Evolutionary conservation across 2,797 vertebrate genomes (phyloP), one percentile per base, ranked within the genome.

Genomic region (Acanthopagrus latus): DNA sequence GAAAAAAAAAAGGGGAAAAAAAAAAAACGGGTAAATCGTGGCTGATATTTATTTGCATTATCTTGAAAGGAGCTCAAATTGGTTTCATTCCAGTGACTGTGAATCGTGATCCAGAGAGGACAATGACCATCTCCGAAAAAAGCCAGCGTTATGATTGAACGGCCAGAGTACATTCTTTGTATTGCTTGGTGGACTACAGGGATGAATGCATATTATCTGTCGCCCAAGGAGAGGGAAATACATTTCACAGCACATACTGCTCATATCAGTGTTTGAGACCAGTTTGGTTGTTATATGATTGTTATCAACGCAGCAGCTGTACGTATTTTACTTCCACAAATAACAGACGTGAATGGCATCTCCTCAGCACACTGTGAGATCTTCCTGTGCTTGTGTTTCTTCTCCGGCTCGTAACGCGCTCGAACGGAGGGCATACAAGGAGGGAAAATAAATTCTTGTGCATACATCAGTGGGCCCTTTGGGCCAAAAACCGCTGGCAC

Each of bases 1-100:
- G 33, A 33, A 69, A 71, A 67, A 64, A 74, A 57, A 33, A 7
- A 29, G 52, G 27, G 3, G 3, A 69, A 72, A 60, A 74, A 54
- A 21, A n/a, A n/a, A n/a, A 69, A 50, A 51, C 13, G 69, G 77
- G 63, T 72, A 89, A 94, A 93, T 89, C 88, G 74, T 67, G 66
- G 80, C 76, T 82, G 88, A 92, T 94, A 93, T 93, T 93, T 91
- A 93, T 93, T 94, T 91, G 86, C 88, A 93, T 94, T 93, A 93
- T 93, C 89, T 86, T 90, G 80, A 88, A 91, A 93, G 84, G 68
- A 81, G 82, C 88, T 91, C 78, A 80, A 86, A 91, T 91, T 92
- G 88, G 91, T 89, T 88, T 86, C 71, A 84, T 91, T 91, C 74
- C 82, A 89, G 66, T 44, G 71, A 59, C 80, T 88, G 86, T 84